These are phyloP conservation scores for Bradypodion pumilum DNA, from an alignment of 2,797 vertebrate genomes.

Conservation along the genomic window DNA sequence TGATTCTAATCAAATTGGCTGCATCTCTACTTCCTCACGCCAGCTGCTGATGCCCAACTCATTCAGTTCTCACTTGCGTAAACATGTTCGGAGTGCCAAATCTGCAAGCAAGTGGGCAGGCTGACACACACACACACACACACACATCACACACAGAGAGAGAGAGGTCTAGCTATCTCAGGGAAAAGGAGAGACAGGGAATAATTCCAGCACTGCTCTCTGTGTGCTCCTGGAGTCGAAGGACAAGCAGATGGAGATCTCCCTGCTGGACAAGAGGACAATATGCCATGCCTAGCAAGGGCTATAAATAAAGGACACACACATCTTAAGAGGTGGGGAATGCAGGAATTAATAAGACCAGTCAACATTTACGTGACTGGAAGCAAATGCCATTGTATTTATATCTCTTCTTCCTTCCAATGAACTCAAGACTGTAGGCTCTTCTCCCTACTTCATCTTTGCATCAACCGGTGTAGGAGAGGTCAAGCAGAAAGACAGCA, in stretches of 20 bases:
- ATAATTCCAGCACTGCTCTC: background rate
- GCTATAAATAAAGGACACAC: background rate
- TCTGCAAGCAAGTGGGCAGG: background rate
- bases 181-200: background rate
- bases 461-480: too few relatives aligned
- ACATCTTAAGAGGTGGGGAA: background rate
- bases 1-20: background rate
- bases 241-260: conserved; percentile 6
- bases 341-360: too few relatives aligned
- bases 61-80: conserved; percentile 9
- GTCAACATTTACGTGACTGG: background rate
- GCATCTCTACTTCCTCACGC: accelerated
- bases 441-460: too few relatives aligned
- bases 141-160: too few relatives aligned
- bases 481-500: too few relatives aligned
- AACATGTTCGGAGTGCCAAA: background rate
- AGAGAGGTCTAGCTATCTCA: background rate
- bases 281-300: background rate
- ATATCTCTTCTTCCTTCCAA: too few relatives aligned
- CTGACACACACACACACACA: background rate
- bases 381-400: background rate
- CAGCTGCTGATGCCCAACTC: background rate
- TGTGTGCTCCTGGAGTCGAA: background rate
- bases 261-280: conserved; percentile 2
- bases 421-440: too few relatives aligned